Evolutionary conservation across 1,140 invertebrate genomes (phyloP).

Genomic region (Campoletis sonorensis): DNA sequence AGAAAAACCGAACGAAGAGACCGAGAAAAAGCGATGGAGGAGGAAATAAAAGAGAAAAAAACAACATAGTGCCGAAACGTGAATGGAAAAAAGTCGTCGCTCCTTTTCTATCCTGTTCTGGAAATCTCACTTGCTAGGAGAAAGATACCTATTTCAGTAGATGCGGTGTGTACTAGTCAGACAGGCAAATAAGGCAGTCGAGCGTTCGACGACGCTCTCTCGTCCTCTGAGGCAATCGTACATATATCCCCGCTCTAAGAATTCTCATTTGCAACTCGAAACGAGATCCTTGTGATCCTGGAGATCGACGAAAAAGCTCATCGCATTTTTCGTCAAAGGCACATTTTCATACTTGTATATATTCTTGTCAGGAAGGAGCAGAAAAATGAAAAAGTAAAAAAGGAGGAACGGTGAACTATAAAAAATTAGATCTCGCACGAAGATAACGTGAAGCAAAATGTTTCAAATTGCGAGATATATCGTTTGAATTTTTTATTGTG

Average conservation of each 20-base stretch:
- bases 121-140: not conserved
- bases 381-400: not conserved
- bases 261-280: constrained; percentile 8
- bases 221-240: constrained; percentile 15
- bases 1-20: not conserved
- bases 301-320: constrained; percentile 12
- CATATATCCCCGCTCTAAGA: not conserved
- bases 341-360: not conserved
- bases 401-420: not conserved
- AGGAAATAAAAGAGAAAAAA: not conserved
- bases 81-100: constrained; percentile 4
- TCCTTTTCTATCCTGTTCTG: not conserved
- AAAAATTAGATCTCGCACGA: not conserved
- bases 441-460: not conserved
- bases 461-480: not conserved
- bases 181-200: constrained; percentile 28
- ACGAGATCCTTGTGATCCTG: constrained; percentile 23
- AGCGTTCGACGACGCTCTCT: not conserved
- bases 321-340: not conserved
- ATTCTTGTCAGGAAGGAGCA: not conserved
- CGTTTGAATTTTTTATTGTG: not conserved
- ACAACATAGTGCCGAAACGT: not conserved
- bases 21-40: not conserved
- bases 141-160: constrained; percentile 7
- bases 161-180: constrained; percentile 12